A percentile compares a stretch with the other conserved stretches of the same genome.
phyloP scores from a whole-genome alignment of 1,140 invertebrate genomes.

The Theocolax elegans region DNA sequence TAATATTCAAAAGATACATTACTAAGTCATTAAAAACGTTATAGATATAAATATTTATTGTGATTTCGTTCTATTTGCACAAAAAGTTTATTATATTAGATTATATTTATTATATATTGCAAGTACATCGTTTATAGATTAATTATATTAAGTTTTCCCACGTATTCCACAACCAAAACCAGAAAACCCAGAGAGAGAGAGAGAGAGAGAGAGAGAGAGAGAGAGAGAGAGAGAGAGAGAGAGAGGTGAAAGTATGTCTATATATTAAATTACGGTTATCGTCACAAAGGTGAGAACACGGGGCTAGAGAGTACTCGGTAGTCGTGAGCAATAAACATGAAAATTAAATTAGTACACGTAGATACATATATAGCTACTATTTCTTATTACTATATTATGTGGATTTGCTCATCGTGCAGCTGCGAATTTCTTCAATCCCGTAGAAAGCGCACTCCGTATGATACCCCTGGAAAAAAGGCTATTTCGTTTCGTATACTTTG shows the following conservation, averaged over 20 bases:
- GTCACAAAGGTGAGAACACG: slow-evolving; percentile 20
- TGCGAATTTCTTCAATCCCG: neutral
- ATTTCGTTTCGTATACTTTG: neutral
- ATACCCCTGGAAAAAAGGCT: no score
- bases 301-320: neutral
- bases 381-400: slow-evolving; percentile 9
- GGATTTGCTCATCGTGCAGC: neutral
- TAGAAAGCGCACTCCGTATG: neutral
- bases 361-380: neutral
- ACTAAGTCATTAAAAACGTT: no score
- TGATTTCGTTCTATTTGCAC: no score
- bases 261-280: slow-evolving; percentile 32
- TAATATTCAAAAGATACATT: no score
- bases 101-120: no score
- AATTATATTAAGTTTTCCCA: slow-evolving; percentile 21
- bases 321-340: slow-evolving; percentile 20
- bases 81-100: no score
- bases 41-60: no score
- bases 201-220: no score
- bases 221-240: no score
- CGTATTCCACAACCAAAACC: slow-evolving; percentile 28
- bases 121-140: no score
- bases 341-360: slow-evolving; percentile 31
- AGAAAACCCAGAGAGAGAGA: slow-evolving; percentile 18
- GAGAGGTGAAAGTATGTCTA: slow-evolving; percentile 26